Evolutionary conservation across 2,113 vertebrate genomes (phyloP), one percentile per base, ranked within the genome.

Genomic region (Lampris megalopsis): DNA sequence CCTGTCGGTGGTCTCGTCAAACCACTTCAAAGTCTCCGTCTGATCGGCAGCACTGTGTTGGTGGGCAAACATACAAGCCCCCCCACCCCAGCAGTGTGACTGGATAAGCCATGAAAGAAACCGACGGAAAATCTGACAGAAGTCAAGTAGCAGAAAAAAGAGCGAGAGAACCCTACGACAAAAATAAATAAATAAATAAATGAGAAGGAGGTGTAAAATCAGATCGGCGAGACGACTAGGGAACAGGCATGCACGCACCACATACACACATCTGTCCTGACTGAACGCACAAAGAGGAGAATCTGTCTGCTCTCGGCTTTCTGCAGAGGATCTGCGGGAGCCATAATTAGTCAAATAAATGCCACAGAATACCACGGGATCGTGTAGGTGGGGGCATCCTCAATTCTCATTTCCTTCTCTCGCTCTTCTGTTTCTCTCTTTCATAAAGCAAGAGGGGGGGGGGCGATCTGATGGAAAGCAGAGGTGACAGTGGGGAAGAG

Each of bases 21-120:
- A 71, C 66, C 1, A 37, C 45, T 88, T 72, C 45, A 75, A 85
- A 43, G 57, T 75, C 53, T 70, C 38, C 86, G 91, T 81, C 88
- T 82, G 80, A 86, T 86, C 73, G 59, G 63, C 43, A 48, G 52
- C 59, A 62, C 71, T 40, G 59, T 64, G 76, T 78, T 86, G 65
- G 81, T 59, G 42, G 43, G 84, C 82, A 73, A 85, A 85, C 82
- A 74, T 75, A 75, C 85, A 68, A 73, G 72, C 35, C 52, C 63
- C 35, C 52, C 63, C 63, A 67, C 60, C 59, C 60, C 52, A 0
- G 63, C 59, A 56, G 80, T 42, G 63, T 37, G 47, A 66, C 72
- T 70, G 75, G 77, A 73, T 69, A 75, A 74, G 64, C 75, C 67
- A 50, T 4, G 48, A 70, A 52, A 77, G 48, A 71, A 65, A 54